Percentiles rank a stretch among this genome's conserved stretches.
These are phyloP conservation scores for Bombus superbus DNA, from an alignment of 1,140 invertebrate species.

Conservation along the genomic window DNA sequence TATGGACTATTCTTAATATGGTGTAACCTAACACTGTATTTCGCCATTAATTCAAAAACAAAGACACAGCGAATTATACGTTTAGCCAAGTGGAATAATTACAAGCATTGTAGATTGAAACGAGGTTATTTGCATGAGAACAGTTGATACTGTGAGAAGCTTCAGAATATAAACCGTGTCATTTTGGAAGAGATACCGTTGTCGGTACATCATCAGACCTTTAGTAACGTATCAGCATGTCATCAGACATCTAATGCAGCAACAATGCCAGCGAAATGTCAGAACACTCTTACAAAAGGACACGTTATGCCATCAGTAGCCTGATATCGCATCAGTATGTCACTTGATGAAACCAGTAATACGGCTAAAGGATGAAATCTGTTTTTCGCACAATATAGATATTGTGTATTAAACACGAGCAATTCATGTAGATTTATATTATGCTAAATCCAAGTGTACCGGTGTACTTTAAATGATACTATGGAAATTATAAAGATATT, in stretches of 20 bases:
- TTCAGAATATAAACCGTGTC: neutral
- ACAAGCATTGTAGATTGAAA: neutral
- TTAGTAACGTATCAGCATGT: neutral
- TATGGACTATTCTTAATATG: too few species aligned
- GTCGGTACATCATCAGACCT: conserved; percentile 1
- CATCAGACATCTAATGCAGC: neutral
- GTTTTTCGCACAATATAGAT: neutral
- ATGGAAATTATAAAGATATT: neutral
- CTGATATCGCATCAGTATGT: neutral
- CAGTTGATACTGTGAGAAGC: neutral
- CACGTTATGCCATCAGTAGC: neutral
- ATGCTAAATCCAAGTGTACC: neutral
- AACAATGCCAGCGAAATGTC: neutral
- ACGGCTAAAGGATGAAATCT: neutral
- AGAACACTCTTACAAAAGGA: neutral
- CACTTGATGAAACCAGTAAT: neutral
- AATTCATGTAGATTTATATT: neutral
- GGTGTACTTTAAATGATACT: neutral
- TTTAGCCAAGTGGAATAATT: neutral
- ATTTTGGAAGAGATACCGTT: conserved; percentile 13
- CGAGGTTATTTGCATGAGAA: conserved; percentile 14
- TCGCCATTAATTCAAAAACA: neutral
- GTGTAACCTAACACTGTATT: neutral
- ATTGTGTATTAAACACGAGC: neutral
- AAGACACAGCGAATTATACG: neutral